Base-by-base conservation (phyloP, 2,888 invertebrate genomes). In the Heteropelma amictum region DNA sequence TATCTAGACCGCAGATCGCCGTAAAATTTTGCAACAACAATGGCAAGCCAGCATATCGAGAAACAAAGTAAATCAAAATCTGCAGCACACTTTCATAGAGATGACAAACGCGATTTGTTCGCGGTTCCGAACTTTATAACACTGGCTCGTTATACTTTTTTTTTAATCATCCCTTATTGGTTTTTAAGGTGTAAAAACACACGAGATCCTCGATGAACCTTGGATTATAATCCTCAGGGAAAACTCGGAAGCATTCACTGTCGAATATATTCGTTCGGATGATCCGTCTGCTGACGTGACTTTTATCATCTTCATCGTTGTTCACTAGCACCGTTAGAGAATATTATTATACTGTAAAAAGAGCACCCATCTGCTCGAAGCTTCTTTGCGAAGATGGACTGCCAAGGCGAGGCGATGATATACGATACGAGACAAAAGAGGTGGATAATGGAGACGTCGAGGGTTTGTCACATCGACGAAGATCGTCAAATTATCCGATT, bases 1-100 rank as follows among this genome's bases (percentile, higher is more conserved):
- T 56, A 54, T 77, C 77, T 76, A 77, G 67, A 76, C 76, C 58
- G 72, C 21, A 68, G 77, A 77, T 76, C 76, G 54, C n/a, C n/a
- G n/a, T n/a, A n/a, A n/a, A n/a, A n/a, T n/a, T n/a, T n/a, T n/a
- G n/a, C n/a, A n/a, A n/a, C n/a, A n/a, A n/a, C n/a, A n/a, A n/a
- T n/a, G n/a, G n/a, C n/a, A n/a, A n/a, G n/a, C n/a, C n/a, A n/a
- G n/a, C n/a, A n/a, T n/a, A n/a, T n/a, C n/a, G n/a, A n/a, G n/a
- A n/a, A n/a, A n/a, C n/a, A n/a, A n/a, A n/a, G n/a, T n/a, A n/a
- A n/a, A n/a, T n/a, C n/a, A n/a, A n/a, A n/a, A n/a, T n/a, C n/a
- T n/a, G n/a, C n/a, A n/a, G n/a, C n/a, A n/a, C n/a, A n/a, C n/a
- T n/a, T n/a, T n/a, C n/a, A n/a, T n/a, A n/a, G n/a, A n/a, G n/a